These are phyloP conservation scores for Apodemus sylvaticus DNA, from an alignment of 2,113 vertebrate species.

Conservation along the genomic window DNA sequence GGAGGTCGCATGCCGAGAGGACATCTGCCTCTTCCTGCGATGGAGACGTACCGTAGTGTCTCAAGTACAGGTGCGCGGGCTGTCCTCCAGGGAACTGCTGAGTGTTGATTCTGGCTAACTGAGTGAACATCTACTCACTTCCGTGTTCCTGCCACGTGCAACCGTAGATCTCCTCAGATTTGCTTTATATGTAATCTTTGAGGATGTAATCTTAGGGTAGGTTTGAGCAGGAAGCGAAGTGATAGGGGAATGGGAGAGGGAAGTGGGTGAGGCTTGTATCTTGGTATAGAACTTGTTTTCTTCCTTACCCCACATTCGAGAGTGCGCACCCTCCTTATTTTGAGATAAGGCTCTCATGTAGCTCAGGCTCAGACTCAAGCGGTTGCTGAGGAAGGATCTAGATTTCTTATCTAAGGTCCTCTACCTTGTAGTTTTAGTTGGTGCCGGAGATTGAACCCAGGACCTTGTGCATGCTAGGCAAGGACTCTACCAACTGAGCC, in stretches of 20 bases:
- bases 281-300: neutral
- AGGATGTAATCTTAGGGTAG: neutral
- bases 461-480: neutral
- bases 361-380: neutral
- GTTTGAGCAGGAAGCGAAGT: neutral
- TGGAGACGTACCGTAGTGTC: neutral
- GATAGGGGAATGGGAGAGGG: neutral
- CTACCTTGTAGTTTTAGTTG: neutral
- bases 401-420: neutral
- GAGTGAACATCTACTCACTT: neutral
- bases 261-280: neutral
- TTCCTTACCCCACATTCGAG: no score
- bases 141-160: neutral
- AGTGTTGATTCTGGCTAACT: slow-evolving; percentile 1
- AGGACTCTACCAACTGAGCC: neutral
- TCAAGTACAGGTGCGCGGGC: neutral
- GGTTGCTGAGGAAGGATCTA: neutral
- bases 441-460: neutral
- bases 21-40: neutral
- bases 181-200: neutral
- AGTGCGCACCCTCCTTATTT: no score
- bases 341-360: neutral
- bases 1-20: neutral
- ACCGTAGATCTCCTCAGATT: neutral
- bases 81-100: neutral